A percentile compares a stretch with the other conserved stretches of the same genome.
Conservation (phyloP, 2,797 vertebrate genomes). For the Falco cherrug region DNA sequence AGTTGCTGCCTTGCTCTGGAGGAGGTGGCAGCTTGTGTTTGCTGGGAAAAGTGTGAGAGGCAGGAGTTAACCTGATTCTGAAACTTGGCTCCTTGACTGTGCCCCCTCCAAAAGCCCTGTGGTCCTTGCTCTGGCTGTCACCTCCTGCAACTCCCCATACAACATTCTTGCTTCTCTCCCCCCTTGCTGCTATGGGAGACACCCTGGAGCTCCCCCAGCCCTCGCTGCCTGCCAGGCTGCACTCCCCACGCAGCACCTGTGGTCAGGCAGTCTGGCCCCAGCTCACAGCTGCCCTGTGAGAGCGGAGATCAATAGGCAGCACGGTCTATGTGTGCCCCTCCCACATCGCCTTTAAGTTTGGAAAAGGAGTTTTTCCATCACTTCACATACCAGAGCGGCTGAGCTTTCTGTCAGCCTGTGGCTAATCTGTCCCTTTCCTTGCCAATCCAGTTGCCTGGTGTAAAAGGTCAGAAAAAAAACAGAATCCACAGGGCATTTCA, state of each 20-base stretch:
- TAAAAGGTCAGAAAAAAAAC: neutral
- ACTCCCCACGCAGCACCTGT: neutral
- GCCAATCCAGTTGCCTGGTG: neutral
- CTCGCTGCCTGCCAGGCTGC: neutral
- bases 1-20: neutral
- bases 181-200: neutral
- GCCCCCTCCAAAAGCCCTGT: neutral
- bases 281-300: neutral
- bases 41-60: neutral
- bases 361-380: neutral
- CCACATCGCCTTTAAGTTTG: neutral
- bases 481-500: neutral
- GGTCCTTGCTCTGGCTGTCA: neutral
- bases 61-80: neutral
- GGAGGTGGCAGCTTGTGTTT: neutral
- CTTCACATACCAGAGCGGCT: neutral
- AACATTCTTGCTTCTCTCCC: neutral
- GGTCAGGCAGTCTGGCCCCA: neutral
- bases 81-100: neutral
- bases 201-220: neutral
- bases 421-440: neutral
- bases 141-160: neutral
- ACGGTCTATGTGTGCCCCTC: neutral
- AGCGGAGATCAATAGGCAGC: neutral
- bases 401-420: neutral